Conservation (phyloP, 2,888 invertebrate species). For the Lasioglossum calceatum region DNA sequence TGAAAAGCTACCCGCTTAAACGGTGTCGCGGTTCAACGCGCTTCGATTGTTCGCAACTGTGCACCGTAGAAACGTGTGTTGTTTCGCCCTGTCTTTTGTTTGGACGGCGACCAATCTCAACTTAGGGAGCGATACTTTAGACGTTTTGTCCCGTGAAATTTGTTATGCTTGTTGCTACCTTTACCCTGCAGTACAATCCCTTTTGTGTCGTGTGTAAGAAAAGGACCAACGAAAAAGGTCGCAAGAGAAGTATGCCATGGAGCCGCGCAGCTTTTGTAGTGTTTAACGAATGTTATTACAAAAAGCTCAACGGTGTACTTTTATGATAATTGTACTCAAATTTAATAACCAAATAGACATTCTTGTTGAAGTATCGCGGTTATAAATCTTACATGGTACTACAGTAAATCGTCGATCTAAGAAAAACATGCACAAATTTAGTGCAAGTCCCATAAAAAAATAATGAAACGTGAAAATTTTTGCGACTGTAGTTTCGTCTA, state of each 20-base stretch:
- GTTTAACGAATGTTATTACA: neutral
- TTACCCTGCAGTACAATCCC: neutral
- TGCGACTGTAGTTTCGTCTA: too few relatives aligned
- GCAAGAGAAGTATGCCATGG: neutral
- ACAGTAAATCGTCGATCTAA: too few relatives aligned
- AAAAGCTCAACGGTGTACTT: neutral
- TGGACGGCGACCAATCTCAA: neutral
- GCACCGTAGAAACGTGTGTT: neutral
- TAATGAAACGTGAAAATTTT: too few relatives aligned
- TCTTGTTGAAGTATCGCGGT: too few relatives aligned
- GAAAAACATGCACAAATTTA: too few relatives aligned
- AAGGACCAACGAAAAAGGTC: neutral
- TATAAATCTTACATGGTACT: too few relatives aligned
- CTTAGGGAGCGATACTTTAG: neutral
- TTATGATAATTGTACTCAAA: too few relatives aligned
- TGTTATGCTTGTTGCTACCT: neutral
- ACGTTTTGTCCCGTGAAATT: neutral
- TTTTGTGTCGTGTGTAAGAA: neutral
- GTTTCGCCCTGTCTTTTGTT: neutral
- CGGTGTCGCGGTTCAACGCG: slow-evolving; percentile 5
- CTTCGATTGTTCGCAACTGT: slow-evolving; percentile 3
- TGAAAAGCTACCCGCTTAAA: slow-evolving; percentile 17
- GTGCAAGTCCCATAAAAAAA: too few relatives aligned
- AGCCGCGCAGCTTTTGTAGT: neutral
- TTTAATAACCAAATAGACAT: too few relatives aligned